Conservation (phyloP, 2,113 vertebrate species). For the Vanacampus margaritifer region DNA sequence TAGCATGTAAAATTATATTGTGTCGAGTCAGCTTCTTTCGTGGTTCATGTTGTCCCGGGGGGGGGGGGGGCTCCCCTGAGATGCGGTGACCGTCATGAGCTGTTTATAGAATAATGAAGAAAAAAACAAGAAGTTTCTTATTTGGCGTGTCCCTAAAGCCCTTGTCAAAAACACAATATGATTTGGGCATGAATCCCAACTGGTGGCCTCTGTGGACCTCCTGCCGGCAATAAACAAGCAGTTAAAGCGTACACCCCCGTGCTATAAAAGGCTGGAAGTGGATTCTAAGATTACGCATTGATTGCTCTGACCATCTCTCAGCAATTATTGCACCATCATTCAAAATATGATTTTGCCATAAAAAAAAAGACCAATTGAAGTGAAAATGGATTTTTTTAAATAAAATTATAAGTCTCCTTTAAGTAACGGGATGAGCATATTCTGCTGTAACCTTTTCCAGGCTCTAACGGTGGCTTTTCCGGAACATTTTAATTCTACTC, state of each 20-base stretch:
- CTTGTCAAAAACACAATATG: slow-evolving; percentile 53
- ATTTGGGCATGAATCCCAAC: slow-evolving; percentile 52
- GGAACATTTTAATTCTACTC: slow-evolving; percentile 44
- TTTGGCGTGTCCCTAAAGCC: slow-evolving; percentile 38
- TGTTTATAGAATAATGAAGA: slow-evolving; percentile 44
- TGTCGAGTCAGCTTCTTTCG: background rate
- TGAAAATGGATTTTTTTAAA: slow-evolving; percentile 16
- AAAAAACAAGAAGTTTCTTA: slow-evolving; percentile 29
- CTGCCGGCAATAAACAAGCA: slow-evolving; percentile 33
- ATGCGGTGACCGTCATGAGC: slow-evolving; percentile 10
- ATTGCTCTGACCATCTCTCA: slow-evolving; percentile 32
- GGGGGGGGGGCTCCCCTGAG: slow-evolving; percentile 13
- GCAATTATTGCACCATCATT: slow-evolving; percentile 45
- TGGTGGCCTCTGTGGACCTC: slow-evolving; percentile 25
- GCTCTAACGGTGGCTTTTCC: slow-evolving; percentile 24
- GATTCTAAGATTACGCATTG: slow-evolving; percentile 35
- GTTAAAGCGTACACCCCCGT: slow-evolving; percentile 33
- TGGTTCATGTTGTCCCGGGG: background rate
- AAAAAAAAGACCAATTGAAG: background rate
- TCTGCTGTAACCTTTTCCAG: slow-evolving; percentile 16
- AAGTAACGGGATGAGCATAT: slow-evolving; percentile 2
- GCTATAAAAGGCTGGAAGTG: slow-evolving; percentile 38
- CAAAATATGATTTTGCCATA: slow-evolving; percentile 1
- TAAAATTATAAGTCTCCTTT: slow-evolving; percentile 11
- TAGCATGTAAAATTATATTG: background rate